Percentiles rank a stretch among this genome's conserved stretches.
phyloP scores from a whole-genome alignment of 1,140 invertebrate species.

The Venturia canescens region DNA sequence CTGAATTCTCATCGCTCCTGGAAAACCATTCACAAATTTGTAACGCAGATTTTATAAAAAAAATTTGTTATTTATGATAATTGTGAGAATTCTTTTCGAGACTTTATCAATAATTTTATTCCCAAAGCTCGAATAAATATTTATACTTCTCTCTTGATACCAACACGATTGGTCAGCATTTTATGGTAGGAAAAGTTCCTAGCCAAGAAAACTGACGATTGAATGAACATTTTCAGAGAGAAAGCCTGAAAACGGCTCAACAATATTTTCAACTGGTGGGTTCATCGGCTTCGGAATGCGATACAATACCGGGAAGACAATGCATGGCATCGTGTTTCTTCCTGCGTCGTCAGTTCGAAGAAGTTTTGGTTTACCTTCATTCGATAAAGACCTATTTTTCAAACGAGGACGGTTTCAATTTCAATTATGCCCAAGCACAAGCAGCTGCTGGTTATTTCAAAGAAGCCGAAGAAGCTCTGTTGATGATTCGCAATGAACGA shows the following conservation, averaged over 20 bases:
- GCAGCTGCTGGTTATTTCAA: slow-evolving; percentile 94
- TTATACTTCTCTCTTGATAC: too few species aligned
- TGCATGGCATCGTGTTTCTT: slow-evolving; percentile 99
- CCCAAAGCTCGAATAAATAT: too few species aligned
- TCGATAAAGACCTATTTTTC: slow-evolving; percentile 98
- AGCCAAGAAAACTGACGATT: neutral
- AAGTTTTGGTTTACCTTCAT: slow-evolving; percentile 96
- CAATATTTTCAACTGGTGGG: slow-evolving; percentile 98
- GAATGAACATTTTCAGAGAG: slow-evolving; percentile 82
- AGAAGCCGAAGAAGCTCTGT: slow-evolving; percentile 95
- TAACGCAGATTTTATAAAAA: too few species aligned
- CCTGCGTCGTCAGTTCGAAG: slow-evolving; percentile 95
- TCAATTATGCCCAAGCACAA: slow-evolving; percentile 98
- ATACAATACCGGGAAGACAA: slow-evolving; percentile 95
- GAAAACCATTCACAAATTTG: too few species aligned
- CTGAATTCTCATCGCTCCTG: neutral
- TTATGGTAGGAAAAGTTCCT: neutral
- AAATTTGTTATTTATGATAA: too few species aligned
- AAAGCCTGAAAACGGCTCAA: slow-evolving; percentile 95
- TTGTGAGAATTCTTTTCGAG: too few species aligned
- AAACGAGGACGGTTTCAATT: slow-evolving; percentile 98
- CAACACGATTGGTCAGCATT: too few species aligned
- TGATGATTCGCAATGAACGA: slow-evolving; percentile 90
- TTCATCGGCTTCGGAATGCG: slow-evolving; percentile 96
- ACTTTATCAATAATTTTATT: too few species aligned